A percentile compares a stretch with the other conserved stretches of the same genome.
phyloP scores from a whole-genome alignment of 2,888 invertebrate species.

The Drosophila affinis region DNA sequence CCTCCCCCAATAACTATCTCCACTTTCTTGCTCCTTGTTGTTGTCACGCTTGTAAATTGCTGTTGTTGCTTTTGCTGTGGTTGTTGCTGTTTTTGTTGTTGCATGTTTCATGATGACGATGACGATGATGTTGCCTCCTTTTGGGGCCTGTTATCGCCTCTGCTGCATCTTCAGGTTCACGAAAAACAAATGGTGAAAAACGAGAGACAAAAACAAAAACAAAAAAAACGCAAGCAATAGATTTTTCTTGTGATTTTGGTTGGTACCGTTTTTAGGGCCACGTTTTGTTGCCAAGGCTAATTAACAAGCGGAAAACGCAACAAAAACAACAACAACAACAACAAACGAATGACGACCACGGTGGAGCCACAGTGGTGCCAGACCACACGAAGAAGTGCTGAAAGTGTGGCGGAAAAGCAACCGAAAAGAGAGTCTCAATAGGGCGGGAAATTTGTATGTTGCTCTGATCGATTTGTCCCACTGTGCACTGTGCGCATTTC shows the following conservation, averaged over 20 bases:
- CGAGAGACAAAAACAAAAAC: constrained; percentile 25
- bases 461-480: constrained; percentile 19
- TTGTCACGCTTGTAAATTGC: constrained; percentile 46
- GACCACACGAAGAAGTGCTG: neutral
- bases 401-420: too few species aligned
- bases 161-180: constrained; percentile 64
- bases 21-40: constrained; percentile 37
- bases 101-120: constrained; percentile 26
- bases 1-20: constrained; percentile 20
- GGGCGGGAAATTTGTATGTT: too few species aligned
- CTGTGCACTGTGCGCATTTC: constrained; percentile 54
- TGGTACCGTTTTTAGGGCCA: constrained; percentile 7
- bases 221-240: constrained; percentile 43
- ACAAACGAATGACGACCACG: neutral
- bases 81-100: neutral
- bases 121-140: constrained; percentile 47
- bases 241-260: constrained; percentile 28
- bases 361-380: neutral
- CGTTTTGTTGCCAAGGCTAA: constrained; percentile 41
- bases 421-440: neutral
- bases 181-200: constrained; percentile 50
- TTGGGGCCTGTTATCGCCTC: constrained; percentile 58
- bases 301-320: constrained; percentile 29
- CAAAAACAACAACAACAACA: neutral
- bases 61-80: constrained; percentile 24